Base-by-base conservation (phyloP, 1,140 invertebrate species). In the Trinorchestia longiramus region DNA sequence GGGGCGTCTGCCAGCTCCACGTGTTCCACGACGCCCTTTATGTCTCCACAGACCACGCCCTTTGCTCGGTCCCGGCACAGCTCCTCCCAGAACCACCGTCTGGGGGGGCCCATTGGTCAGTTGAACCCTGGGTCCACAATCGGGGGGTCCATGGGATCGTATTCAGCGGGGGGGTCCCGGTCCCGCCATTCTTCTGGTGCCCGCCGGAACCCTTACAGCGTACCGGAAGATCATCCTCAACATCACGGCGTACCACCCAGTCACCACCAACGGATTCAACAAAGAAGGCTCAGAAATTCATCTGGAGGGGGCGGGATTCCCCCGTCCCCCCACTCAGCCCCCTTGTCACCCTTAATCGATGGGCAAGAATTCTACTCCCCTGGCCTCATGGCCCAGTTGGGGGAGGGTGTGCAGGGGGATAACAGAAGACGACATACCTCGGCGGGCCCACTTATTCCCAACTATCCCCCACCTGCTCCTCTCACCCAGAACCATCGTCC, bases 41-140 rank as follows among this genome's bases (percentile, higher is more conserved):
- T 97, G 92, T 97, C 97, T 42, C 97, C 97, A n/a, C 97, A 97
- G 95, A 95, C 97, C 43, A 97, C 97, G 36, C 97, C 97, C 19
- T 96, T 96, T 77, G 96, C 96, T 44, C 95, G 97, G 92, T 97
- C 97, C 92, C 96, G 97, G 28, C 97, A 97, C 96, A 97, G 97
- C 95, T 97, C 97, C 11, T 97, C 96, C 57, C 97, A 97, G 96
- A 97, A 96, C 87, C 96, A 96, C 43, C 96, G 97, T 53, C 92
- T 94, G 43, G 92, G 92, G 43, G 36, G 44, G 4, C 92, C 41
- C 36, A 44, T 94, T 47, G 92, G 92, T 47, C 92, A 94, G 44
- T 47, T 94, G 92, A 94, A 94, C 44, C 92, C 92, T 6, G 57
- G 91, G 47, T 96, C 92, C 87, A 45, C 87, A 87, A 47, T 45